Conservation (phyloP, 2,797 vertebrate species). For the Micrastur ruficollis region DNA sequence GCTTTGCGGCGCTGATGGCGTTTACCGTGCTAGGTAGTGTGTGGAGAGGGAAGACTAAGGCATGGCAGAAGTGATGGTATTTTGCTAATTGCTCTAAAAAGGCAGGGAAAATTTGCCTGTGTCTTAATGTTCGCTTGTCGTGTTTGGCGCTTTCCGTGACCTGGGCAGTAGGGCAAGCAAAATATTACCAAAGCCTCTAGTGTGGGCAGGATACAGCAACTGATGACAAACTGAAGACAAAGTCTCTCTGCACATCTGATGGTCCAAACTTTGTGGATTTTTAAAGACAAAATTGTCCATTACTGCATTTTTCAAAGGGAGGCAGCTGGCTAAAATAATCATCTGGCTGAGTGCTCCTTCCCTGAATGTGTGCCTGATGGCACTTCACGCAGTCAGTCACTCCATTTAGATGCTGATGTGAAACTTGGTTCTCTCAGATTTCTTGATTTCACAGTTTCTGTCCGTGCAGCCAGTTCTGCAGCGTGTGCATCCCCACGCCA, state of each 20-base stretch:
- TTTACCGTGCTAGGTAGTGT: rapidly evolving
- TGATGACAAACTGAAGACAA: background rate
- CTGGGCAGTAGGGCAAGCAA: background rate
- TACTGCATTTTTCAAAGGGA: background rate
- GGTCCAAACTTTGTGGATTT: background rate
- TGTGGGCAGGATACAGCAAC: background rate
- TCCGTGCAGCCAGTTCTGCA: background rate
- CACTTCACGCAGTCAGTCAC: background rate
- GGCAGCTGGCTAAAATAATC: background rate
- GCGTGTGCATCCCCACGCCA: background rate
- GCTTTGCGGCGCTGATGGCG: background rate
- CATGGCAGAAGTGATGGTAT: background rate
- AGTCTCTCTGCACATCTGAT: background rate
- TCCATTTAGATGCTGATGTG: background rate
- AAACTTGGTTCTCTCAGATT: background rate
- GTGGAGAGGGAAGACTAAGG: background rate
- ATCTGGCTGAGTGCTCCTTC: background rate
- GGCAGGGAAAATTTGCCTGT: rapidly evolving
- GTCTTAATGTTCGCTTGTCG: rapidly evolving
- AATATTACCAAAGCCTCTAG: background rate
- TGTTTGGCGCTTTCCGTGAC: background rate
- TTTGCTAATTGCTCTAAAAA: background rate
- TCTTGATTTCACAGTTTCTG: background rate
- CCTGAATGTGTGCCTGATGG: background rate
- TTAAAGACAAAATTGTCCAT: background rate